Evolutionary conservation across 2,113 vertebrate genomes (phyloP).

Genomic region (Prochilodus magdalenae): DNA sequence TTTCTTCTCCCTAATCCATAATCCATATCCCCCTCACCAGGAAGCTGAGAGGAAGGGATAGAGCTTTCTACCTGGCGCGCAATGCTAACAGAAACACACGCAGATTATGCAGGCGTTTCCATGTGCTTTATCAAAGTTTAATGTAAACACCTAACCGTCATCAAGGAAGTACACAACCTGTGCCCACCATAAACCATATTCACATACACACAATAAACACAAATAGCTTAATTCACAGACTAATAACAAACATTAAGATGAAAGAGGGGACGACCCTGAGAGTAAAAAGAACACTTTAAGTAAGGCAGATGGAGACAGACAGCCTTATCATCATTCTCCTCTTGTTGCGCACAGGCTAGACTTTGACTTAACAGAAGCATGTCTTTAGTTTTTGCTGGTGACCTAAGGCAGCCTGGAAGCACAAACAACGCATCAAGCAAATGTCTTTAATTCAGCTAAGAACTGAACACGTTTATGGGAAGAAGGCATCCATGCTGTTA

Average conservation of each 20-base stretch:
- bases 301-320: neutral
- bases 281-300: neutral
- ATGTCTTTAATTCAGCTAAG: neutral
- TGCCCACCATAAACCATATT: neutral
- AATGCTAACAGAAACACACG: conserved; percentile 26
- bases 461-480: no score
- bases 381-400: neutral
- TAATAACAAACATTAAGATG: neutral
- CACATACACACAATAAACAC: conserved; percentile 34
- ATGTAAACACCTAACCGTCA: conserved; percentile 39
- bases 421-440: conserved; percentile 63
- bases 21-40: conserved; percentile 18
- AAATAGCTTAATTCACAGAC: conserved; percentile 1
- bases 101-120: conserved; percentile 25
- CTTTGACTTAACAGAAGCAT: neutral
- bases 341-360: neutral
- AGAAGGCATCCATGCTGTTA: no score
- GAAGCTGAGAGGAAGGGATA: conserved; percentile 1
- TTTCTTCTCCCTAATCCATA: conserved; percentile 23
- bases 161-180: neutral
- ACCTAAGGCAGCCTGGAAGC: conserved; percentile 7
- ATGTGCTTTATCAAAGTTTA: conserved; percentile 39
- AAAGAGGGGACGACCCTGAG: neutral
- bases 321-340: neutral
- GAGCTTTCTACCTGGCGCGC: neutral